Evolutionary conservation across 2,113 vertebrate species (phyloP), one percentile per base, ranked within the genome.

Genomic region (Prionailurus viverrinus): DNA sequence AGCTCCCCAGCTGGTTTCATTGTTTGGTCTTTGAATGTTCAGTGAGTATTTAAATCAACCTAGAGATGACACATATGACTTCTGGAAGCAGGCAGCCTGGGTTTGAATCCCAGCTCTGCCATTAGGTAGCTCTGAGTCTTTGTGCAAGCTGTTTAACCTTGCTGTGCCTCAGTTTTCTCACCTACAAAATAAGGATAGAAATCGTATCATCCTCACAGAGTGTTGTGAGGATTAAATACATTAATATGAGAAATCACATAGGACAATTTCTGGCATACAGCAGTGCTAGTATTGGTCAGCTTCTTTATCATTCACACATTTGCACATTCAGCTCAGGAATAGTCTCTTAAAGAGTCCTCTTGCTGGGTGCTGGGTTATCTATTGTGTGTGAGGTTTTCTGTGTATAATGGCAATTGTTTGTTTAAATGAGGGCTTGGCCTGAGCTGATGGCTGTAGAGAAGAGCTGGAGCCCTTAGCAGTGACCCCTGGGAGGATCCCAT

Each of bases 241-340:
- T 31, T 36, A 4, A 41, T 7, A 31, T 1, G 0, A 33, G 45
- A 48, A 69, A 79, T 15, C 11, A 68, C 10, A 1, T 7, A 0
- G 29, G 45, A 74, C 1, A 6, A 0, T 6, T 66, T 13, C 39
- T 36, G 39, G n/a, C 15, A 21, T 0, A 2, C 0, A 25, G 21
- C 6, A 33, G 11, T 53, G 4, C 63, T n/a, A 6, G 9, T 11
- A 19, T 0, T 23, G 4, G 39, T 45, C 88, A 69, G 71, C 66
- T 63, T 68, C 63, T 58, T 15, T 51, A 1, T 31, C 27, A 1
- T 10, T 53, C 27, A 31, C 6, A 5, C 2, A 10, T 81, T 4
- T 3, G 13, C 4, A 4, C 58, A 13, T 23, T 33, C 1, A 1
- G 15, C 39, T 91, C 15, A 16, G 58, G 58, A 39, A 9, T 2